Base-by-base conservation (phyloP, 2,797 vertebrate genomes). In the Bovichtus variegatus region DNA sequence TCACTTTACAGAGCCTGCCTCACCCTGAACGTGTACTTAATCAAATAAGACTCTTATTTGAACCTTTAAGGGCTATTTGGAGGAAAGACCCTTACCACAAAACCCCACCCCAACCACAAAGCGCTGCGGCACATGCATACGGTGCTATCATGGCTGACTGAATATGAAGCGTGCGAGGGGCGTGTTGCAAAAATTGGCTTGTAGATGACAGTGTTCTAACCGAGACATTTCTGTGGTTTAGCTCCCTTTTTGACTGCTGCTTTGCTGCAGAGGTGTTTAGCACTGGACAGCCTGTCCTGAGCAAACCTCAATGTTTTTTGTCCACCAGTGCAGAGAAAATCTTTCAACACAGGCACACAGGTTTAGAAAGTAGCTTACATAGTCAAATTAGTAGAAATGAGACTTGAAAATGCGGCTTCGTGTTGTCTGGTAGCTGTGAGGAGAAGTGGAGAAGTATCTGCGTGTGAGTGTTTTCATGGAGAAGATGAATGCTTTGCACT, bases 201-300 rank as follows among this genome's bases (percentile, higher is more conserved):
- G 71, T 80, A 86, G 85, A 87, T 85, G 74, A 90, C 81, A 87
- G 76, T 73, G 87, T 79, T 87, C 79, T 66, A 65, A 84, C 82
- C 79, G 47, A 67, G 71, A 88, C 92, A 93, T 94, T 90, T 93
- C 85, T 93, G 92, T 89, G 94, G 93, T 72, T 57, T 27, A 50
- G 76, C 71, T 90, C 86, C 68, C 47, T 85, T 57, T 82, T 79
- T 49, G 16, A 87, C 74, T 76, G 71, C 80, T 79, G 83, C 84
- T 87, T 34, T 64, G 21, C 71, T 84, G 79, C 73, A 73, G 87
- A 91, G 84, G 86, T 89, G 87, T 92, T 84, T 71, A 86, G 85
- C 75, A 75, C 83, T 78, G 76, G 78, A 84, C 83, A 92, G 77
- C 80, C 50, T 74, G 72, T 67, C 67, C 72, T 78, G 66, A 72